Conservation (phyloP, 2,888 invertebrate genomes). For the Drosophila anomalata region DNA sequence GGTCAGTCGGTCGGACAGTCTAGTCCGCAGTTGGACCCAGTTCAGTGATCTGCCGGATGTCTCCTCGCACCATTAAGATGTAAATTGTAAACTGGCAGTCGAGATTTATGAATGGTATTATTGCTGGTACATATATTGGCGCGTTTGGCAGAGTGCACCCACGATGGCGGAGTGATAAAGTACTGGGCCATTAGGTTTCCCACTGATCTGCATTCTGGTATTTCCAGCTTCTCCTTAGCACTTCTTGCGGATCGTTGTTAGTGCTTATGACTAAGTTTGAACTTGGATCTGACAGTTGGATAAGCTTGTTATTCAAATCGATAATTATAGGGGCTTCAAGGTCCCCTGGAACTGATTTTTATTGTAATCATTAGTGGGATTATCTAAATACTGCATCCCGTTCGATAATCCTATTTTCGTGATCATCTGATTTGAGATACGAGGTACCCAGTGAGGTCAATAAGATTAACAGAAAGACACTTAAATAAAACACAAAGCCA, state of each 20-base stretch:
- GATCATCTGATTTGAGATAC: neutral
- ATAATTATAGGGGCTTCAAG: neutral
- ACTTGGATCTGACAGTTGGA: constrained; percentile 4
- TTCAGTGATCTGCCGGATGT: constrained; percentile 70
- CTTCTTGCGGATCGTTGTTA: neutral
- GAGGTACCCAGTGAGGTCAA: neutral
- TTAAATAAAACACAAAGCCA: neutral
- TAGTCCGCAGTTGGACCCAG: constrained; percentile 29
- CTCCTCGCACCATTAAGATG: constrained; percentile 65
- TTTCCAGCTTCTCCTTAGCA: constrained; percentile 12
- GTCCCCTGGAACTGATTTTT: neutral
- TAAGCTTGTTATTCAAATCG: neutral
- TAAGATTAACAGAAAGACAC: neutral
- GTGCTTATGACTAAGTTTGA: constrained; percentile 17
- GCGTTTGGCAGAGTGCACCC: constrained; percentile 28
- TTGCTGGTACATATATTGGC: constrained; percentile 24
- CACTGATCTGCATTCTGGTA: constrained; percentile 22
- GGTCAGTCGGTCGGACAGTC: constrained; percentile 39
- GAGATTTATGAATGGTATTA: constrained; percentile 62
- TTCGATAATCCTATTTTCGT: neutral
- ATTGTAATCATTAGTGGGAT: neutral
- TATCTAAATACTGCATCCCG: neutral
- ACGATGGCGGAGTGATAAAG: constrained; percentile 18
- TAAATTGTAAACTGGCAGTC: constrained; percentile 67
- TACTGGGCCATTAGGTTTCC: neutral